A percentile compares a stretch with the other conserved stretches of the same genome.
These are phyloP conservation scores for Geococcyx californianus DNA, from an alignment of 2,113 vertebrate species.

Conservation along the genomic window DNA sequence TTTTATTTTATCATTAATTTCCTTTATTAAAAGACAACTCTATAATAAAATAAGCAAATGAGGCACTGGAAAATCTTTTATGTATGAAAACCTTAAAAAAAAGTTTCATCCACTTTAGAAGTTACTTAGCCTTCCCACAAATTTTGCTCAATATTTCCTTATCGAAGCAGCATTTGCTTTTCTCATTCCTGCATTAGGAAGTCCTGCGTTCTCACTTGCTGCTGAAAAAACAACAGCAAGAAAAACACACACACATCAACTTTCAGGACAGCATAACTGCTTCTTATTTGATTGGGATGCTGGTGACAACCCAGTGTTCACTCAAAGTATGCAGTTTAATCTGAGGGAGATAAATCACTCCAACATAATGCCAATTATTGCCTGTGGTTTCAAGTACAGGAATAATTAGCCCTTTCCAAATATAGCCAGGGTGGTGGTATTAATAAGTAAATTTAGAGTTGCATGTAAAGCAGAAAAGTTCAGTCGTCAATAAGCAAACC, in stretches of 20 bases:
- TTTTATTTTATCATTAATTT: neutral
- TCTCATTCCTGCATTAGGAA: neutral
- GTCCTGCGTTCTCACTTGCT: neutral
- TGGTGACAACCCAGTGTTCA: neutral
- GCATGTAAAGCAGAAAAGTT: neutral
- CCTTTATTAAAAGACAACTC: neutral
- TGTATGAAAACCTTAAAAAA: neutral
- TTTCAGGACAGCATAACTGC: neutral
- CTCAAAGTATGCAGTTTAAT: neutral
- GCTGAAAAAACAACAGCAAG: neutral
- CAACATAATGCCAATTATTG: neutral
- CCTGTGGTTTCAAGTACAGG: neutral
- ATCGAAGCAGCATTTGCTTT: neutral
- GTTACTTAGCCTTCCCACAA: neutral
- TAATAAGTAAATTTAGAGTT: conserved; percentile 5
- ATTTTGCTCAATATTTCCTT: neutral
- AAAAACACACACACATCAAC: neutral
- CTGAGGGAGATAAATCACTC: neutral
- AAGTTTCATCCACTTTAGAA: neutral
- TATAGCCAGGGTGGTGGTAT: neutral
- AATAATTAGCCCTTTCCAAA: neutral
- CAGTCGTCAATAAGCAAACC: neutral
- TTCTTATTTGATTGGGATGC: neutral
- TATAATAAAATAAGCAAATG: neutral
- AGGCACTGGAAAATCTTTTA: neutral